phyloP scores from a whole-genome alignment of 2,888 invertebrate species.

The Choreutis nemorana region DNA sequence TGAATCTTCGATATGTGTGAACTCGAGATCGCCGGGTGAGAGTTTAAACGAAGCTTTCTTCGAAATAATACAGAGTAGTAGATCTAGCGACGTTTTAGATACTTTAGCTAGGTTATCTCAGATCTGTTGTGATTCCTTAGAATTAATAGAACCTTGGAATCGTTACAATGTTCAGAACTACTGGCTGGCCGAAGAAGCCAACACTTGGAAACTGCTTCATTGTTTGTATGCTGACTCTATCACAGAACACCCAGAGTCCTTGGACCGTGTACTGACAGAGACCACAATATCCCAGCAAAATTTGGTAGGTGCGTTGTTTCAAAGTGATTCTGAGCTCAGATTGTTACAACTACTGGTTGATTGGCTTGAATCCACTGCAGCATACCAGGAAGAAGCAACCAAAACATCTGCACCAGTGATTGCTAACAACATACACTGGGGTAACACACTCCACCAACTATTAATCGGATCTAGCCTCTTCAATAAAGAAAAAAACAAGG shows the following conservation, averaged over 20 bases:
- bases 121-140: conserved; percentile 69
- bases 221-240: conserved; percentile 85
- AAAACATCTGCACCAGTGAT: conserved; percentile 49
- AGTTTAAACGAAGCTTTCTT: conserved; percentile 50
- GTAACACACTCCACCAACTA: conserved; percentile 86
- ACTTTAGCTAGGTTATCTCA: conserved; percentile 70
- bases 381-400: conserved; percentile 75
- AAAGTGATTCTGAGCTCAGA: conserved; percentile 64
- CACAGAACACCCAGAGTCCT: conserved; percentile 61
- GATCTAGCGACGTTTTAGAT: conserved; percentile 63
- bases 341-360: conserved; percentile 88
- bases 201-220: conserved; percentile 87
- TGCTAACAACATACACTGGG: conserved; percentile 82
- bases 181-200: conserved; percentile 82
- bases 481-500: conserved; percentile 46
- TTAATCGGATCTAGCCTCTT: conserved; percentile 58
- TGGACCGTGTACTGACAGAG: conserved; percentile 47
- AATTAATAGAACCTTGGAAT: conserved; percentile 57
- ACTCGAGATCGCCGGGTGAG: conserved; percentile 33
- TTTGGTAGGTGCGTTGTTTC: conserved; percentile 42
- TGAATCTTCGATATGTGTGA: conserved; percentile 42
- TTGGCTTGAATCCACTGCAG: conserved; percentile 89
- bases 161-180: conserved; percentile 50
- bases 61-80: conserved; percentile 51
- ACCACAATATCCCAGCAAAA: conserved; percentile 44